Evolutionary conservation across 2,113 vertebrate genomes (phyloP).

Genomic region (Numida meleagris): DNA sequence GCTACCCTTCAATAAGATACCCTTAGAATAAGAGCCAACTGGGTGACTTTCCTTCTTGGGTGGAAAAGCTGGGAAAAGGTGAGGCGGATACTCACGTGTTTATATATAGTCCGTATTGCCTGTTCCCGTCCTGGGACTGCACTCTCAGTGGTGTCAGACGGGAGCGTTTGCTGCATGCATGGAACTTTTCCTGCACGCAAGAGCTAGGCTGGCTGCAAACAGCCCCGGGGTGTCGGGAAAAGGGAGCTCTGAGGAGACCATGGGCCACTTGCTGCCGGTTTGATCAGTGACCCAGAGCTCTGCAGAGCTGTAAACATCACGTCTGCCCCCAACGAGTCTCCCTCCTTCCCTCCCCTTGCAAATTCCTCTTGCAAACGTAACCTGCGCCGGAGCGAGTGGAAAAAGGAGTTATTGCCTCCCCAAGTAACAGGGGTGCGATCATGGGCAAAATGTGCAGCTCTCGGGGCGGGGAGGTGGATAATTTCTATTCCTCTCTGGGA

Average conservation of each 20-base stretch:
- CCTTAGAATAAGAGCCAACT: not conserved
- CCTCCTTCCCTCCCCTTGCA: not conserved
- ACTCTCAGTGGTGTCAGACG: not conserved
- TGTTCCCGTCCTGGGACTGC: not conserved
- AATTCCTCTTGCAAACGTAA: conserved; percentile 10
- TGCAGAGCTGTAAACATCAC: conserved; percentile 47
- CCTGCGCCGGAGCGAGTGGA: not conserved
- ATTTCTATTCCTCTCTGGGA: not conserved
- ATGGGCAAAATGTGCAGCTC: not conserved
- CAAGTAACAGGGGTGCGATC: not conserved
- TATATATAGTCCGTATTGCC: not conserved
- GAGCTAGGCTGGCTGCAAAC: not conserved
- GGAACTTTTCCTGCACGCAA: not conserved
- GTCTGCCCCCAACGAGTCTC: not conserved
- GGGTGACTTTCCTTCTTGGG: not conserved
- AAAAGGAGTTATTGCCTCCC: not conserved
- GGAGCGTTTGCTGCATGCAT: not conserved
- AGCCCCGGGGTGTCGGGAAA: not conserved
- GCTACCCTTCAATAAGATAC: not conserved
- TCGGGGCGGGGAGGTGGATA: not conserved
- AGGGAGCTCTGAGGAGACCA: not conserved
- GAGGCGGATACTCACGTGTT: not conserved
- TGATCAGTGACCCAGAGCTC: conserved; percentile 61
- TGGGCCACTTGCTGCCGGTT: conserved; percentile 37
- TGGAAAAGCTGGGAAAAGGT: not conserved